Conservation (phyloP, 2,888 invertebrate genomes). For the Ormyrus labotus region DNA sequence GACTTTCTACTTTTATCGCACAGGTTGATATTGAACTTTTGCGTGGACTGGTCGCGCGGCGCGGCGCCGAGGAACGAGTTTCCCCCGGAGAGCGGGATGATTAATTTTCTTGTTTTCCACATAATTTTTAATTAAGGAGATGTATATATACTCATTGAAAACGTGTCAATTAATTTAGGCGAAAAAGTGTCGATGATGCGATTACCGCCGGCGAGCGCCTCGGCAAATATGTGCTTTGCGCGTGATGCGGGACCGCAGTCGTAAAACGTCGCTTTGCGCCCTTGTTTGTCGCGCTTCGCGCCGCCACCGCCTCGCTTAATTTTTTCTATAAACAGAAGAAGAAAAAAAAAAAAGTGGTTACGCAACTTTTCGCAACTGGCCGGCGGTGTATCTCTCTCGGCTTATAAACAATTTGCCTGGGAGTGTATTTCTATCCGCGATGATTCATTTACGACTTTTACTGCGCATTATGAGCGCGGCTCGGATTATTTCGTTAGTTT, state of each 20-base stretch:
- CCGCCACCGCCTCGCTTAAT: no score
- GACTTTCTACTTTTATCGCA: conserved; percentile 44
- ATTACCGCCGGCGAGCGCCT: not conserved
- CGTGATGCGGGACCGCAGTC: no score
- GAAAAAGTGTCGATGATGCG: conserved; percentile 32
- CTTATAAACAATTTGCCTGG: no score
- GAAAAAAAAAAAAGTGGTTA: no score
- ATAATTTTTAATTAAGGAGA: conserved; percentile 33
- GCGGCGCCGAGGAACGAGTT: conserved; percentile 5
- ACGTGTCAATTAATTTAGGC: conserved; percentile 33
- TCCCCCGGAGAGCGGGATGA: conserved; percentile 12
- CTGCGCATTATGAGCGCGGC: no score
- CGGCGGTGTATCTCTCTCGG: no score
- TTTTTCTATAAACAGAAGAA: no score
- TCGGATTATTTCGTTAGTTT: conserved; percentile 1
- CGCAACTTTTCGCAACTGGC: no score
- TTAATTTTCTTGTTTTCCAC: conserved; percentile 38
- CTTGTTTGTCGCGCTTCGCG: not conserved
- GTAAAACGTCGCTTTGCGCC: not conserved
- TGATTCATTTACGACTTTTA: conserved; percentile 2
- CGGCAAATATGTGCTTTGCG: no score
- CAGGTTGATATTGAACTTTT: conserved; percentile 40
- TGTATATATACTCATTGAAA: not conserved
- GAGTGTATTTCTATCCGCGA: not conserved
- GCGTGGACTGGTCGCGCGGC: not conserved